phyloP scores from a whole-genome alignment of 2,888 invertebrate genomes.

The Drosophila vallismaia region DNA sequence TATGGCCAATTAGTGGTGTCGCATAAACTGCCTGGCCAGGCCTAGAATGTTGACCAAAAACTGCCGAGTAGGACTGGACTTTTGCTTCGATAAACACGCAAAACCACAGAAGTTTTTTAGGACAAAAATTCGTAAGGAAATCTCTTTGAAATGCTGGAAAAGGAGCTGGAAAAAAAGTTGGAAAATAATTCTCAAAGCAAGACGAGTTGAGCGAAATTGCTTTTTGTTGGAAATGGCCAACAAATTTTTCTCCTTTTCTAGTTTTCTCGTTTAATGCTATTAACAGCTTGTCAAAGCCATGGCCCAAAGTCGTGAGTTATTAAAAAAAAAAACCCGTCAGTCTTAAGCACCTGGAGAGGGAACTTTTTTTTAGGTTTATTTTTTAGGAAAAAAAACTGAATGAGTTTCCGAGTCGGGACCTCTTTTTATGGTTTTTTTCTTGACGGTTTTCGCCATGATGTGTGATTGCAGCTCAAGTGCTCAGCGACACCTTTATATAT shows the following conservation, averaged over 20 bases:
- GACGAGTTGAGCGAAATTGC: conserved; percentile 35
- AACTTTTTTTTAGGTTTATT: conserved; percentile 16
- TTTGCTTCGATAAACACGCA: conserved; percentile 5
- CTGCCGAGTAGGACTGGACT: conserved; percentile 28
- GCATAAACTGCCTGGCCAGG: conserved; percentile 54
- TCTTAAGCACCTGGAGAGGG: conserved; percentile 30
- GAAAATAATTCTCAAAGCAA: conserved; percentile 45
- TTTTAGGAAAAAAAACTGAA: conserved; percentile 6
- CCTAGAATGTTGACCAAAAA: conserved; percentile 23
- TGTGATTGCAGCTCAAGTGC: conserved; percentile 49
- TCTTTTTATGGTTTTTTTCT: neutral
- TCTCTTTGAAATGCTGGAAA: conserved; percentile 25
- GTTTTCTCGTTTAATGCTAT: conserved; percentile 55
- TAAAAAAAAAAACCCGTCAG: conserved; percentile 35
- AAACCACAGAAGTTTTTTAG: conserved; percentile 18
- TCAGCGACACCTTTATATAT: conserved; percentile 5
- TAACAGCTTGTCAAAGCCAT: conserved; percentile 62
- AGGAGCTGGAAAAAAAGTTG: conserved; percentile 6
- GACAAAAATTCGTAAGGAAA: conserved; percentile 4
- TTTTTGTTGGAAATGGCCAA: conserved; percentile 45
- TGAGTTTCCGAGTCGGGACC: neutral
- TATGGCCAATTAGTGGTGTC: conserved; percentile 76
- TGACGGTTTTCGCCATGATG: conserved; percentile 31
- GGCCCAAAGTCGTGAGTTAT: conserved; percentile 56
- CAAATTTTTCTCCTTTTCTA: conserved; percentile 34